Conservation (phyloP, 2,888 invertebrate species). For the Agrilus mali region DNA sequence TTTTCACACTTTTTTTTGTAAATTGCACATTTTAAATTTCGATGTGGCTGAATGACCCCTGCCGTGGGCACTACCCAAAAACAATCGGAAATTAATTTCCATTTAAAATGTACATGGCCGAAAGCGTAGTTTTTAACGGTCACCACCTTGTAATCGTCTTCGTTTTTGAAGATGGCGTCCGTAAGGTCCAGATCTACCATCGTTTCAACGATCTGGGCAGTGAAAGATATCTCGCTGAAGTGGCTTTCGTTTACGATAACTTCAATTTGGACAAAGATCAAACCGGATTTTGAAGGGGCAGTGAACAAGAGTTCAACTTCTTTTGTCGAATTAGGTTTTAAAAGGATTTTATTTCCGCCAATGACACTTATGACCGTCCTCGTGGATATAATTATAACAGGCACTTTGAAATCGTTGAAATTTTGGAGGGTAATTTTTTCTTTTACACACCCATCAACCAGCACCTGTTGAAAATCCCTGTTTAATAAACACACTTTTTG, state of each 20-base stretch:
- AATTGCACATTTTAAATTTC: too few species aligned
- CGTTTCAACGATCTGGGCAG: slow-evolving; percentile 30
- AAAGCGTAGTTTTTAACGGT: too few species aligned
- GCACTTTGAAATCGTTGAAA: slow-evolving; percentile 28
- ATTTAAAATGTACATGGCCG: slow-evolving; percentile 26
- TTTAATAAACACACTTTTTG: neutral
- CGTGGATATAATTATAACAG: slow-evolving; percentile 14
- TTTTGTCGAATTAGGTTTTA: slow-evolving; percentile 13
- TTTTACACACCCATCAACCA: neutral
- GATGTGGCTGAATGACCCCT: slow-evolving; percentile 38
- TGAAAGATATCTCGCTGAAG: slow-evolving; percentile 29
- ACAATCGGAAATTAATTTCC: slow-evolving; percentile 38
- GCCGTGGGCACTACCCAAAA: slow-evolving; percentile 38
- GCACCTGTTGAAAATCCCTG: neutral
- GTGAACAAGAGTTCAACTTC: slow-evolving; percentile 18
- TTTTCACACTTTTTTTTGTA: too few species aligned
- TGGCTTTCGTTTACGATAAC: slow-evolving; percentile 34
- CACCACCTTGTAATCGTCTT: too few species aligned
- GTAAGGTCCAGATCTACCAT: slow-evolving; percentile 4
- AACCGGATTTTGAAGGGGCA: slow-evolving; percentile 19
- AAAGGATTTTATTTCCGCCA: slow-evolving; percentile 13
- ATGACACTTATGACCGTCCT: slow-evolving; percentile 17
- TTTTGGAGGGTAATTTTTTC: slow-evolving; percentile 28
- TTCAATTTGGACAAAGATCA: slow-evolving; percentile 28
- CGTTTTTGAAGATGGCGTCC: too few species aligned